Base-by-base conservation (phyloP, 2,113 vertebrate genomes). In the Oplegnathus fasciatus region DNA sequence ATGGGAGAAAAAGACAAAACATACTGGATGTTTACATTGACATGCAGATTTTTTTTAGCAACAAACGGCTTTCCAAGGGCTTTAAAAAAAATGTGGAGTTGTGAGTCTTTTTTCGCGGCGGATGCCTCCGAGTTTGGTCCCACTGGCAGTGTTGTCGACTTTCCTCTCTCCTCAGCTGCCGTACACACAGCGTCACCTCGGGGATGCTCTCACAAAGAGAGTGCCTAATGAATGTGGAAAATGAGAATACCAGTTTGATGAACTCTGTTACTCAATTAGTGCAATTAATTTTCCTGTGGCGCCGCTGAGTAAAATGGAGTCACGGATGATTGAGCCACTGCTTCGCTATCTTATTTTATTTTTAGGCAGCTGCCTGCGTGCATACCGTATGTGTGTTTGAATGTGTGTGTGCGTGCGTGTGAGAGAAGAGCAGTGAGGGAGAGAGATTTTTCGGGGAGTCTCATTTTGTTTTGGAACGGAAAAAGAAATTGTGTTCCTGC, bases 261-360 rank as follows among this genome's bases (percentile, higher is more conserved):
- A 97, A 96, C 96, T 97, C 96, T 96, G 92, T 91, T 94, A 96
- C 92, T 94, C 94, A 97, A 98, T 98, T 97, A 98, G 93, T 93
- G 94, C 97, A 97, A 98, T 98, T 97, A 96, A 97, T 98, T 98
- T 97, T 95, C 97, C 94, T 95, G 92, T 94, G 96, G 96, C 89
- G 91, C 95, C 95, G 96, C 96, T 88, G 91, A 94, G 87, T 94
- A 92, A 95, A 97, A 97, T 94, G 79, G 88, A 95, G 96, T 95
- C 95, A 91, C 84, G 94, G 94, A 92, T 96, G 95, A 96, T 95
- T 87, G 92, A 92, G 89, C 88, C 89, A 44, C 85, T 64, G 85
- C 80, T 90, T 90, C 62, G 24, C 94, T 89, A 86, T 92, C 90
- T 90, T 83, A 84, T 87, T 93, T 93, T 91, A 89, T 88, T 91